Evolutionary conservation across 2,888 invertebrate species (phyloP).

Genomic region (Noctua janthina): DNA sequence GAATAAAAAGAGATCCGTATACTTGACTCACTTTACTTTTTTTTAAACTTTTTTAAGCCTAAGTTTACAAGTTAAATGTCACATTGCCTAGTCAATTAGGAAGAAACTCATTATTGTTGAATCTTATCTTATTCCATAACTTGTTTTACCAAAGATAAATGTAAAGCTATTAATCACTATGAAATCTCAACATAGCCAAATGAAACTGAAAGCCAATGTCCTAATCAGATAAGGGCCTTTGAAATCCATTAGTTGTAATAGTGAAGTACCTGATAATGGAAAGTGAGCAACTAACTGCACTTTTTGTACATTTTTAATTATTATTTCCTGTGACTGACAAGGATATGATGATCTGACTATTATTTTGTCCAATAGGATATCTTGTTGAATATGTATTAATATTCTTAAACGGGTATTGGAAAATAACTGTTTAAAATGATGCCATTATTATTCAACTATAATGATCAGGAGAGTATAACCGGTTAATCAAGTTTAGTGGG

Average conservation of each 20-base stretch:
- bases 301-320: not conserved
- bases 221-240: constrained; percentile 18
- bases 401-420: not conserved
- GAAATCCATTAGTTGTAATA: constrained; percentile 10
- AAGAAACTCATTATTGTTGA: not conserved
- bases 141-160: not conserved
- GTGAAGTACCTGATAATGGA: constrained; percentile 20
- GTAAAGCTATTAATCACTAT: constrained; percentile 2
- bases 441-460: constrained; percentile 20
- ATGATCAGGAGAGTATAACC: constrained; percentile 26
- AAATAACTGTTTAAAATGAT: not conserved
- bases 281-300: not conserved
- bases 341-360: not conserved
- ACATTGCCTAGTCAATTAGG: not conserved
- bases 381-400: not conserved
- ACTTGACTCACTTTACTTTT: not conserved
- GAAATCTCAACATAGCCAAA: constrained; percentile 16
- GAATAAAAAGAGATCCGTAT: not conserved
- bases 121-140: not conserved
- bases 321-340: constrained; percentile 3
- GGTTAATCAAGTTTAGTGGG: constrained; percentile 28
- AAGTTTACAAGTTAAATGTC: not conserved
- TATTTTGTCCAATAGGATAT: not conserved
- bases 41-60: not conserved
- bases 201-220: constrained; percentile 10